Evolutionary conservation across 2,113 vertebrate species (phyloP).

Genomic region (Perccottus glenii): DNA sequence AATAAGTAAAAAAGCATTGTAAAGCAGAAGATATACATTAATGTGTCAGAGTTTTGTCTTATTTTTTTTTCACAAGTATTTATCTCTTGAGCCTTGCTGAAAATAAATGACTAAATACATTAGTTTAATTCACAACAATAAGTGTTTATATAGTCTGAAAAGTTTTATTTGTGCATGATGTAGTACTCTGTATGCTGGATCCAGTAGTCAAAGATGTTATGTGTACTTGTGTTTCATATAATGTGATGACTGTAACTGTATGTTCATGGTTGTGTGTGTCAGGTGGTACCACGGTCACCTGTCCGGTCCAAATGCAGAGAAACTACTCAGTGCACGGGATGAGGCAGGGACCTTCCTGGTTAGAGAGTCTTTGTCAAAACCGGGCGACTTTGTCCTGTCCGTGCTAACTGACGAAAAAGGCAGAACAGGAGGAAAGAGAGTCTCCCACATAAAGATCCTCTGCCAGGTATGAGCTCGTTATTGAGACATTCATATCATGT

Average conservation of each 20-base stretch:
- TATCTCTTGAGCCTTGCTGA: too few species aligned
- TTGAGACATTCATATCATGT: background rate
- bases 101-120: too few species aligned
- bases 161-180: too few species aligned
- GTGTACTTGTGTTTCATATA: too few species aligned
- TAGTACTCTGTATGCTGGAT: too few species aligned
- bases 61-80: too few species aligned
- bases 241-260: background rate
- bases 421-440: constrained; percentile 76
- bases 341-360: constrained; percentile 91
- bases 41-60: too few species aligned
- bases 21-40: too few species aligned
- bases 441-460: constrained; percentile 95
- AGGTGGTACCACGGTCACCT: constrained; percentile 97
- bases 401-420: constrained; percentile 85
- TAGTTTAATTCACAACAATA: too few species aligned
- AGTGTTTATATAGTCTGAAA: too few species aligned
- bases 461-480: constrained; percentile 91
- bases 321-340: constrained; percentile 83
- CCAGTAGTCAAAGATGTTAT: too few species aligned
- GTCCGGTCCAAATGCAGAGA: constrained; percentile 89
- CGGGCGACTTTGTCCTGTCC: constrained; percentile 94
- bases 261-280: constrained; percentile 1
- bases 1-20: too few species aligned
- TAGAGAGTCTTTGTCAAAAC: constrained; percentile 94